phyloP scores from a whole-genome alignment of 1,140 invertebrate genomes.

The Cephus cinctus region DNA sequence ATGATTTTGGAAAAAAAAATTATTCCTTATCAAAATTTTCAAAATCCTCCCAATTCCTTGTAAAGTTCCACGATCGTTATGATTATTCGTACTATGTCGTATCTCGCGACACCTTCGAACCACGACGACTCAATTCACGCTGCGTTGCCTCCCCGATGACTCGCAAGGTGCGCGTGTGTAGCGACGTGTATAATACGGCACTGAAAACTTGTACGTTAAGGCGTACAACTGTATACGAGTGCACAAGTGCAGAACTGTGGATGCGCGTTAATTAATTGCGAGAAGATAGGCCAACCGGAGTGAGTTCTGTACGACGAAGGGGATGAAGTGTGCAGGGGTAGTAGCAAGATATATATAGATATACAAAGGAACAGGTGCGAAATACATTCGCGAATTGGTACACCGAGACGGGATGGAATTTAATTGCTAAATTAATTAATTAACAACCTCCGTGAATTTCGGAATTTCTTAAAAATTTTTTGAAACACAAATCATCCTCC shows the following conservation, averaged over 20 bases:
- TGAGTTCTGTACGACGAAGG: background rate
- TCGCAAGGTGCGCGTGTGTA: slow-evolving; percentile 11
- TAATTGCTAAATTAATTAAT: slow-evolving; percentile 43
- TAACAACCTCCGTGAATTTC: no score
- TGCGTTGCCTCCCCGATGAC: background rate
- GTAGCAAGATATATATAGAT: slow-evolving; percentile 9
- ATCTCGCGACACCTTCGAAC: no score
- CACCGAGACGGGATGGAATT: slow-evolving; percentile 16
- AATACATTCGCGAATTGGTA: slow-evolving; percentile 37
- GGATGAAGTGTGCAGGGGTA: background rate
- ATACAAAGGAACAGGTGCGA: slow-evolving; percentile 36
- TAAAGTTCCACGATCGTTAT: no score
- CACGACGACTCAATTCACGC: background rate
- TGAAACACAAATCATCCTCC: no score
- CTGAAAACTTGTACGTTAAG: slow-evolving; percentile 18
- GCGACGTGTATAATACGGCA: slow-evolving; percentile 23
- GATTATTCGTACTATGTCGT: no score
- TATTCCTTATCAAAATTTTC: no score
- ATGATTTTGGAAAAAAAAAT: no score
- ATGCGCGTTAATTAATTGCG: slow-evolving; percentile 40
- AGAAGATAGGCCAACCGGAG: slow-evolving; percentile 21
- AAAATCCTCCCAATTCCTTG: no score
- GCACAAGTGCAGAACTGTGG: slow-evolving; percentile 24
- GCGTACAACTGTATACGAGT: background rate
- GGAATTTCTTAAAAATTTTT: no score